Conservation (phyloP, 2,797 vertebrate species). For the Enteromius paludinosus region DNA sequence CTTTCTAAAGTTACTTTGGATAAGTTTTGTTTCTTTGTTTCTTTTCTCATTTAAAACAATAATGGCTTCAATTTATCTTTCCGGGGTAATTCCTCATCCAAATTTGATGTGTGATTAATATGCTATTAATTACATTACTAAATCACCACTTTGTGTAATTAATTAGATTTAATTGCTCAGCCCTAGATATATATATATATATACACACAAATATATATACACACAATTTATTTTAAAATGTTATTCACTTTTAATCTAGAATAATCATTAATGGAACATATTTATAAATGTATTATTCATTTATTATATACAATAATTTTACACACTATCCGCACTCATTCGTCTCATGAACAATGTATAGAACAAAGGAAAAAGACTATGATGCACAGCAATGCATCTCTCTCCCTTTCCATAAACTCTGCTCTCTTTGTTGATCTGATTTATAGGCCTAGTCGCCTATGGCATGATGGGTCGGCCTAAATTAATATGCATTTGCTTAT, state of each 20-base stretch:
- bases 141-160: neutral
- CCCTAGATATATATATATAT: too few relatives aligned
- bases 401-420: conserved; percentile 48
- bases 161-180: neutral
- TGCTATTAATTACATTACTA: neutral
- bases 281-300: too few relatives aligned
- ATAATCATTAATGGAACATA: neutral
- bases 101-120: neutral
- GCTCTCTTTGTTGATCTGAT: conserved; percentile 70
- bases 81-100: neutral
- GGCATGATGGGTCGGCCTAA: conserved; percentile 70
- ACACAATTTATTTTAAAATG: neutral
- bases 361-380: conserved; percentile 38
- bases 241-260: neutral
- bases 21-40: neutral
- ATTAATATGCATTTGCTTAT: conserved; percentile 73
- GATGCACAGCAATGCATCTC: neutral
- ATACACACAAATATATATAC: neutral
- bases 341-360: conserved; percentile 8
- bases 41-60: neutral
- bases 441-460: conserved; percentile 69
- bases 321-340: neutral
- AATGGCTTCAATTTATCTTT: neutral
- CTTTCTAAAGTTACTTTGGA: neutral
- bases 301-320: neutral